Percentiles rank a stretch among this genome's conserved stretches.
These are phyloP conservation scores for Zaprionus tsacasi DNA, from an alignment of 1,140 invertebrate genomes.

Conservation along the genomic window DNA sequence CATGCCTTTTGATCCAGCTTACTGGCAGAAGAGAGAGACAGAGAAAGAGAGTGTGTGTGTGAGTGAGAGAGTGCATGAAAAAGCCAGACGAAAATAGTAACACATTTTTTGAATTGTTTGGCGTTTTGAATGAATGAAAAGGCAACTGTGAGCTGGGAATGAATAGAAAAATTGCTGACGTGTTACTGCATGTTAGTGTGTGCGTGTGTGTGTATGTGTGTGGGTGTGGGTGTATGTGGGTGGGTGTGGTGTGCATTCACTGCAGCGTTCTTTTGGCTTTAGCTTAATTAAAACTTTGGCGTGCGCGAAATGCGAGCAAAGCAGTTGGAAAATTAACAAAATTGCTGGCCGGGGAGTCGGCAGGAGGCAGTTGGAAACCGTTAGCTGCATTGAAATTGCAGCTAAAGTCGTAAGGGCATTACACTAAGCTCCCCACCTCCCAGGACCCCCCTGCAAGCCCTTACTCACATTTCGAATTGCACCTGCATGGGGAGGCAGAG, in stretches of 20 bases:
- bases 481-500: conserved; percentile 33
- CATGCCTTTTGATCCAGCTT: conserved; percentile 31
- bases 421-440: conserved; percentile 41
- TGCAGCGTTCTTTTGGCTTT: conserved; percentile 41
- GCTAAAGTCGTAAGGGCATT: conserved; percentile 61
- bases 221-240: background rate
- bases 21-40: background rate
- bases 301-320: conserved; percentile 65
- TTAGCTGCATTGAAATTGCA: conserved; percentile 57
- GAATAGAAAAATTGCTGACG: conserved; percentile 48
- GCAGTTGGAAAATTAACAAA: conserved; percentile 77
- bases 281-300: conserved; percentile 76
- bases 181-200: conserved; percentile 16
- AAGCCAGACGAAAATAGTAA: conserved; percentile 57
- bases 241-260: conserved; percentile 3
- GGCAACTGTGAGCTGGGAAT: conserved; percentile 34
- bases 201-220: background rate
- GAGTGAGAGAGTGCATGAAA: background rate
- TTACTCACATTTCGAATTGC: conserved; percentile 24
- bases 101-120: conserved; percentile 76
- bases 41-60: conserved; percentile 7
- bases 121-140: conserved; percentile 60
- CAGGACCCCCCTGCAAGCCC: background rate
- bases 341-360: conserved; percentile 44
- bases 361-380: conserved; percentile 7